Conservation (phyloP, 2,888 invertebrate genomes). For the Spatulosminthurus flaviceps region DNA sequence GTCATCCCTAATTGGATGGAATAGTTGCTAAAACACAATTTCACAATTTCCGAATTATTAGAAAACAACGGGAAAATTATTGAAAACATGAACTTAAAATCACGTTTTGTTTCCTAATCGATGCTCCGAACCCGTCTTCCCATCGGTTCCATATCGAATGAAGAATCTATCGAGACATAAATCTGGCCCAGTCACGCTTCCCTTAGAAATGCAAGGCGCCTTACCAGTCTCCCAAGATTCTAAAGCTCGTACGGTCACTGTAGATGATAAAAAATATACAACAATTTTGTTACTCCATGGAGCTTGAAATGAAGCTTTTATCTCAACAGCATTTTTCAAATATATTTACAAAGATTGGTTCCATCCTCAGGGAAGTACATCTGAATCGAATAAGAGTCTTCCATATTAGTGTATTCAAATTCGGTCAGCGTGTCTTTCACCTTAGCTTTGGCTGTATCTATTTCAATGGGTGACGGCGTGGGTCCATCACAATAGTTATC, state of each 20-base stretch:
- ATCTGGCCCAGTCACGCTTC: slow-evolving; percentile 38
- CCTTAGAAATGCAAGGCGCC: slow-evolving; percentile 43
- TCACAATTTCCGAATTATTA: too few species aligned
- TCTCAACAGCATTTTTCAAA: too few species aligned
- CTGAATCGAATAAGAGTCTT: background rate
- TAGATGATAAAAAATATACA: background rate
- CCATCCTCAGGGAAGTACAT: slow-evolving; percentile 48
- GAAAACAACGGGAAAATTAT: background rate
- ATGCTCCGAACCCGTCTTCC: slow-evolving; percentile 34
- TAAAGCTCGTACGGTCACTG: slow-evolving; percentile 36
- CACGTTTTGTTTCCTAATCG: slow-evolving; percentile 21
- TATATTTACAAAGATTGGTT: slow-evolving; percentile 33
- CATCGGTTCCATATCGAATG: slow-evolving; percentile 38
- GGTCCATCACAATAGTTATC: slow-evolving; percentile 38
- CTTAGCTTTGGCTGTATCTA: slow-evolving; percentile 32
- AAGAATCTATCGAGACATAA: slow-evolving; percentile 39
- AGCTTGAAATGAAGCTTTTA: too few species aligned
- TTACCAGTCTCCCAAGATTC: slow-evolving; percentile 25
- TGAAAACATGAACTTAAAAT: background rate
- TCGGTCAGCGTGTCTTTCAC: slow-evolving; percentile 25
- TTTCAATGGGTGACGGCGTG: slow-evolving; percentile 33
- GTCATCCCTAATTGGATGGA: too few species aligned
- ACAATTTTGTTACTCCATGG: too few species aligned
- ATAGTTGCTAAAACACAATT: too few species aligned
- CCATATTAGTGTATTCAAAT: slow-evolving; percentile 37